phyloP scores from a whole-genome alignment of 2,113 vertebrate genomes.

The Tautogolabrus adspersus region DNA sequence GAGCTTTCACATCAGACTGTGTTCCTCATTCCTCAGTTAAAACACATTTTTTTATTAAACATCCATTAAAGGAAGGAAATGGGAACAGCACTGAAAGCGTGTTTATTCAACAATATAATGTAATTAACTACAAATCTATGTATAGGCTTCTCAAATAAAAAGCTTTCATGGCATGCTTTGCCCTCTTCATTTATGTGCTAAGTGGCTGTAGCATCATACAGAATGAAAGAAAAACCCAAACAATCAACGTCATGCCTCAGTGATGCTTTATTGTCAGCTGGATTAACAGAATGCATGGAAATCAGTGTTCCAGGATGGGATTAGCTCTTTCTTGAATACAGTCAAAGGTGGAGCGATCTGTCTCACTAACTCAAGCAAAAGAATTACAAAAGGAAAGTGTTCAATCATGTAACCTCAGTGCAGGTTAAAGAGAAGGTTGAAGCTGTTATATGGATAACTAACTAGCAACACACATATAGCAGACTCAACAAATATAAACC shows the following conservation, averaged over 20 bases:
- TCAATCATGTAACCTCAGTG: not conserved
- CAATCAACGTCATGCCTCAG: not conserved
- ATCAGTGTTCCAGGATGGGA: slow-evolving; percentile 36
- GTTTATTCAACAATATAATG: not conserved
- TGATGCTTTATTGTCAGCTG: slow-evolving; percentile 4
- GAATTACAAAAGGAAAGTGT: not conserved
- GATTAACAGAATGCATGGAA: slow-evolving; percentile 11
- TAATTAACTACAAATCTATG: not conserved
- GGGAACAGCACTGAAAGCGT: not conserved
- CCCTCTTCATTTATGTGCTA: not conserved
- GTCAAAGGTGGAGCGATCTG: slow-evolving; percentile 13
- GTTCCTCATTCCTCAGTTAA: slow-evolving; percentile 19
- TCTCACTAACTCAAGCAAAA: slow-evolving; percentile 7
- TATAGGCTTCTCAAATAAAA: not conserved
- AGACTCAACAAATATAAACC: not conserved
- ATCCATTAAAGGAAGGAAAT: not conserved
- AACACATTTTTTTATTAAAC: not conserved
- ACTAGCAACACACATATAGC: not conserved
- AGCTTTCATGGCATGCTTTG: not conserved
- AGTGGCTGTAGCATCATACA: not conserved
- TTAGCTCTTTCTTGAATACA: slow-evolving; percentile 43
- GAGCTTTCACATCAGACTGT: slow-evolving; percentile 6
- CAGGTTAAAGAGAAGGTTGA: not conserved
- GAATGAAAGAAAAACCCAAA: not conserved
- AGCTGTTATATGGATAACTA: not conserved